A percentile compares a stretch with the other conserved stretches of the same genome.
Evolutionary conservation across 2,888 invertebrate species (phyloP).

Genomic region (Cheilosia grossa): DNA sequence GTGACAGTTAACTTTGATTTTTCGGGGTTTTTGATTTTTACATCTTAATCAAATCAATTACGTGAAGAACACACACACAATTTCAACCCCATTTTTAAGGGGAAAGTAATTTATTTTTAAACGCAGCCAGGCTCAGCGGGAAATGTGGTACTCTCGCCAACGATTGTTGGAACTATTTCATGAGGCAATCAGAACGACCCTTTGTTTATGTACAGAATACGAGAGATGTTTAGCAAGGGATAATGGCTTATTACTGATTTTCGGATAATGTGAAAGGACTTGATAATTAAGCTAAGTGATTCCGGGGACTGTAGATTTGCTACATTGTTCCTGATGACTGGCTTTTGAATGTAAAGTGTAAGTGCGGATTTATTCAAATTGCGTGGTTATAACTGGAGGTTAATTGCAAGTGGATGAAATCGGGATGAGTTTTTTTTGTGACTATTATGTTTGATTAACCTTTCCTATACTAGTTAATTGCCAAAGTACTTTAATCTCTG

Average conservation of each 20-base stretch:
- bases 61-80: slow-evolving; percentile 1
- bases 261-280: not conserved
- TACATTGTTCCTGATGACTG: not conserved
- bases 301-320: not conserved
- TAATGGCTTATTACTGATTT: slow-evolving; percentile 14
- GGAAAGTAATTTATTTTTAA: slow-evolving; percentile 35
- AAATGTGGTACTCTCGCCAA: slow-evolving; percentile 17
- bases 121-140: slow-evolving; percentile 10
- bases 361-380: not conserved
- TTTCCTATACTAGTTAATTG: not conserved
- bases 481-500: slow-evolving; percentile 2
- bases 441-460: not conserved
- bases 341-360: not conserved
- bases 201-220: not conserved
- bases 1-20: not conserved
- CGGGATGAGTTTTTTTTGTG: not conserved
- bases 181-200: slow-evolving; percentile 14
- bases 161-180: not conserved
- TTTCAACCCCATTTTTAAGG: slow-evolving; percentile 31
- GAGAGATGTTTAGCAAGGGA: not conserved
- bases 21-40: not conserved
- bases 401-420: not conserved
- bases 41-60: slow-evolving; percentile 36
- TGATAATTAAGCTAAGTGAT: slow-evolving; percentile 6
- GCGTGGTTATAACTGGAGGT: not conserved